Evolutionary conservation across 2,113 vertebrate species (phyloP).

Genomic region (Dunckerocampus dactyliophorus): DNA sequence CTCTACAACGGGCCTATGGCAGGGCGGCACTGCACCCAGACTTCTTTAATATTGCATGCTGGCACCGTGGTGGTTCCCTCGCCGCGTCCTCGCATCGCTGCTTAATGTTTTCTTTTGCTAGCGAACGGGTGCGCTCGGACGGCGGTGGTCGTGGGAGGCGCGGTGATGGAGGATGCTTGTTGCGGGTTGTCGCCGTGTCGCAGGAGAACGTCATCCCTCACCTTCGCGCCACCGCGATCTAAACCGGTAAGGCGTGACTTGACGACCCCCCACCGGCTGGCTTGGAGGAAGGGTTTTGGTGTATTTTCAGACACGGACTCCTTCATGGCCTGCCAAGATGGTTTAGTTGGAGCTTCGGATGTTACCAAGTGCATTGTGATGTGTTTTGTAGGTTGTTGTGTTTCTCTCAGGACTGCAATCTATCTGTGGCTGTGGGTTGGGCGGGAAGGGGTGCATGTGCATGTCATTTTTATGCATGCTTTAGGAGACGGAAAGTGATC

Average conservation of each 20-base stretch:
- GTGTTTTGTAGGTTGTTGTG: no score
- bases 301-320: no score
- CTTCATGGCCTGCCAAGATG: no score
- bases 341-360: no score
- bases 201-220: conserved; percentile 53
- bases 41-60: conserved; percentile 67
- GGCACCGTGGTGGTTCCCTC: conserved; percentile 17
- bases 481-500: no score
- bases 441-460: no score
- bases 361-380: no score
- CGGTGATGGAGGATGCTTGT: conserved; percentile 45
- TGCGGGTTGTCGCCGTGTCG: conserved; percentile 35
- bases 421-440: no score
- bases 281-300: no score
- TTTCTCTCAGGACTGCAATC: no score
- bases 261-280: background rate
- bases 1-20: conserved; percentile 28
- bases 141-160: conserved; percentile 1
- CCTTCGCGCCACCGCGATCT: conserved; percentile 13
- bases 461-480: no score
- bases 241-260: conserved; percentile 52
- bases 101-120: background rate
- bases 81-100: conserved; percentile 2
- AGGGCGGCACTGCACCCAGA: conserved; percentile 38
- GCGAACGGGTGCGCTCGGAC: conserved; percentile 9